A percentile compares a stretch with the other conserved stretches of the same genome.
These are phyloP conservation scores for Pocota personata DNA, from an alignment of 2,888 invertebrate genomes.

Conservation along the genomic window DNA sequence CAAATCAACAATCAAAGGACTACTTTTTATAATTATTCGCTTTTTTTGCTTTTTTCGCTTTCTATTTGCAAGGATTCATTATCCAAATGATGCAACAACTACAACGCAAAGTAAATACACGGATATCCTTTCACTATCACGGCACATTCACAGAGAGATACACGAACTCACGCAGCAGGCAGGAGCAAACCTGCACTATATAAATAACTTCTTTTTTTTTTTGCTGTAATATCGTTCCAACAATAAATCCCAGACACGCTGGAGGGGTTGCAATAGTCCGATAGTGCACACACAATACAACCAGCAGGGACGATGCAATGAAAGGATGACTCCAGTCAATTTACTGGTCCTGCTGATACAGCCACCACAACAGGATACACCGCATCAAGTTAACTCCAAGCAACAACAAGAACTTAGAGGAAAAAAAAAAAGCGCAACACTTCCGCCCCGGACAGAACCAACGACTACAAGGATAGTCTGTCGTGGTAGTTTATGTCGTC, in stretches of 20 bases:
- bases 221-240: conserved; percentile 38
- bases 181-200: conserved; percentile 24
- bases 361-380: conserved; percentile 39
- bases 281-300: conserved; percentile 28
- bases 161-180: conserved; percentile 24
- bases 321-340: conserved; percentile 64
- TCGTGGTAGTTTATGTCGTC: conserved; percentile 37
- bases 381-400: conserved; percentile 33
- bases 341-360: conserved; percentile 48
- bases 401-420: not conserved
- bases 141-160: conserved; percentile 23
- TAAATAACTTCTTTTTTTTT: conserved; percentile 35
- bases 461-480: conserved; percentile 19
- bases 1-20: conserved; percentile 66
- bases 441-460: conserved; percentile 35
- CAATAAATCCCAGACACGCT: conserved; percentile 65
- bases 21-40: conserved; percentile 66
- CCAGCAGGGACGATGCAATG: conserved; percentile 9
- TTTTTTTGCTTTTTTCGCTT: conserved; percentile 17
- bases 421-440: conserved; percentile 55
- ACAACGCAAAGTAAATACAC: conserved; percentile 42
- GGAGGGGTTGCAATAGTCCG: conserved; percentile 31
- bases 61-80: conserved; percentile 62
- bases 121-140: conserved; percentile 52
- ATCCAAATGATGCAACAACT: conserved; percentile 52